A percentile compares a stretch with the other conserved stretches of the same genome.
Conservation (phyloP, 1,140 invertebrate genomes). For the Hypothenemus hampei region DNA sequence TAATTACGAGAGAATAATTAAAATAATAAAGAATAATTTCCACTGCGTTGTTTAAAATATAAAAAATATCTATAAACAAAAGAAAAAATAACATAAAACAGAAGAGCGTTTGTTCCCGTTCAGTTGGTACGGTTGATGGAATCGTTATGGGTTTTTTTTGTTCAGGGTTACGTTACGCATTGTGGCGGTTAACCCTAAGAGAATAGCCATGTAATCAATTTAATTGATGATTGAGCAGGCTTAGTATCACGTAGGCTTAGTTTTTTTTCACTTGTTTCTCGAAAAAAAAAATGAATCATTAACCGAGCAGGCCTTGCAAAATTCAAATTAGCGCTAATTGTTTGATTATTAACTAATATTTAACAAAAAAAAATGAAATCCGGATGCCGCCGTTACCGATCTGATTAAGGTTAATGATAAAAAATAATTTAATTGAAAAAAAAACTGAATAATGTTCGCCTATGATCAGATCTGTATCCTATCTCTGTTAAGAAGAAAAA, state of each 20-base stretch:
- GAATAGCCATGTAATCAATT: constrained; percentile 1
- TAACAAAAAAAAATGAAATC: neutral
- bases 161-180: constrained; percentile 3
- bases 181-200: neutral
- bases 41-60: no score
- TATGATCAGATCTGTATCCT: neutral
- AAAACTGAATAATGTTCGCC: neutral
- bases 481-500: neutral
- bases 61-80: no score
- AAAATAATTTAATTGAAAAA: neutral
- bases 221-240: neutral
- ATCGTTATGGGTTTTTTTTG: neutral
- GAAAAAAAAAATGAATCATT: no score
- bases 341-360: no score
- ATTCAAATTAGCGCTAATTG: no score
- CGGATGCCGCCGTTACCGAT: neutral
- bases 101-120: neutral
- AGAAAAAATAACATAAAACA: neutral
- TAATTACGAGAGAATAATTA: no score
- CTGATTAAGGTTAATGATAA: constrained; percentile 1
- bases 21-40: no score
- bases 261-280: no score
- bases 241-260: neutral
- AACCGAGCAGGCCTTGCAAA: no score
- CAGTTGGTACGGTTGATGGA: constrained; percentile 2